A percentile compares a stretch with the other conserved stretches of the same genome.
Conservation (phyloP, 2,888 invertebrate species). For the Bimastos eiseni region DNA sequence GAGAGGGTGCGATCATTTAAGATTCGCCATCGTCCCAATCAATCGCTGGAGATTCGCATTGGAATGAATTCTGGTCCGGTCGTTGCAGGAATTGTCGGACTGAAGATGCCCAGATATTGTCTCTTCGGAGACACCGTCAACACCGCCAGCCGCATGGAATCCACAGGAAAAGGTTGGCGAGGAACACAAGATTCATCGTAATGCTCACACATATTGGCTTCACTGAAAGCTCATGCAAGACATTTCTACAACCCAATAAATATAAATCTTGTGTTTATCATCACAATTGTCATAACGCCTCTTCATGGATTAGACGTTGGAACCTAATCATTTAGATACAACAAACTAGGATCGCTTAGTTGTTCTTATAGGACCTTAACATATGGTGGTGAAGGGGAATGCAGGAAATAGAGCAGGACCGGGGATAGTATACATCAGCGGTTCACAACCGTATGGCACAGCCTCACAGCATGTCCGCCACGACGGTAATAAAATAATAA, state of each 20-base stretch:
- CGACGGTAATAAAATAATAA: no score
- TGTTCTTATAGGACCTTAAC: no score
- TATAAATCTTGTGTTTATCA: no score
- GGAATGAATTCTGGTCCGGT: constrained; percentile 58
- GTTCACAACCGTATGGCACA: no score
- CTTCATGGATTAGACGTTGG: no score
- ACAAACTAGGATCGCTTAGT: no score
- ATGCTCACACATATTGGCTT: not conserved
- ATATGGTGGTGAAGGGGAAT: no score
- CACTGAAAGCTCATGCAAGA: not conserved
- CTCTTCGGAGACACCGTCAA: constrained; percentile 38
- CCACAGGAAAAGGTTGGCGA: constrained; percentile 31
- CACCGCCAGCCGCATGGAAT: constrained; percentile 36
- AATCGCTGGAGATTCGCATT: constrained; percentile 52
- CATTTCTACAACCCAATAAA: not conserved
- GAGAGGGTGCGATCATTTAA: constrained; percentile 46
- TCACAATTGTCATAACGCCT: no score
- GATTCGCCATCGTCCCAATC: constrained; percentile 54
- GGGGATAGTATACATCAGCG: no score
- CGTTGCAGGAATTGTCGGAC: constrained; percentile 50
- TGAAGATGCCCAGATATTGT: constrained; percentile 37
- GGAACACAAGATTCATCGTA: accelerated
- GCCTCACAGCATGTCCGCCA: no score
- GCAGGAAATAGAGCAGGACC: no score
- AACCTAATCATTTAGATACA: no score